phyloP scores from a whole-genome alignment of 53 echinoderm and acorn worm genomes.

The Holothuria leucospilota region DNA sequence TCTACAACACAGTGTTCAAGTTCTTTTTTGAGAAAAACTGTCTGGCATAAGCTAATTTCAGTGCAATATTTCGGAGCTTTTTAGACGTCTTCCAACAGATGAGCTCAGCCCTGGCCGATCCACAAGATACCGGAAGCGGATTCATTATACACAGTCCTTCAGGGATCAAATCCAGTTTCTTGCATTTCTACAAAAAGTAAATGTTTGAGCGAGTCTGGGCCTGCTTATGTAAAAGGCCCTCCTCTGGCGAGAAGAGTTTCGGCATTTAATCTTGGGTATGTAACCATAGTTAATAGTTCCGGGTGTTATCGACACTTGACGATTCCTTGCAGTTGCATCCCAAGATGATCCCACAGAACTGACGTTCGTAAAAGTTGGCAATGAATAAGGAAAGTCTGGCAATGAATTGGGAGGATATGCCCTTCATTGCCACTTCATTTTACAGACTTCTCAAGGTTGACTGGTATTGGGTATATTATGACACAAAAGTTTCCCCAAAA shows the following conservation, averaged over 20 bases:
- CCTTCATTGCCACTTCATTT: too few relatives aligned
- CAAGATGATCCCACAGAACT: too few relatives aligned
- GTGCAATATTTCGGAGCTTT: background rate
- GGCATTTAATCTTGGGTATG: background rate
- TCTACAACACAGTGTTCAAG: background rate
- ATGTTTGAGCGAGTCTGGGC: constrained; percentile 36
- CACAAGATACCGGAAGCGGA: background rate
- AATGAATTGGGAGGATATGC: too few relatives aligned
- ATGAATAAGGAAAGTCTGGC: too few relatives aligned
- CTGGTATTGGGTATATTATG: too few relatives aligned
- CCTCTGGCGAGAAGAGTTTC: constrained; percentile 24
- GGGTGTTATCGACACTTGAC: too few relatives aligned
- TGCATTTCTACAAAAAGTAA: constrained; percentile 18
- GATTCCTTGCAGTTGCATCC: too few relatives aligned
- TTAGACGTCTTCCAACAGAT: background rate
- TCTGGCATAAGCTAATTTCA: constrained; percentile 7
- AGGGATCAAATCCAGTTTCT: constrained; percentile 20
- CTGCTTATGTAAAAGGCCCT: constrained; percentile 1
- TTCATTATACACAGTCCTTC: background rate
- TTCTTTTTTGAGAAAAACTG: background rate
- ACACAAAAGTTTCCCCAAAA: too few relatives aligned
- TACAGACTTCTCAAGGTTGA: too few relatives aligned
- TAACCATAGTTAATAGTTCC: constrained; percentile 3
- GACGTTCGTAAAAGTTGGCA: too few relatives aligned
- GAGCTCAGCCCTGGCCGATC: background rate